Evolutionary conservation across 64 coral and sea anemone genomes (phyloP), one percentile per base, ranked within the genome.

Genomic region (Pocillopora damicornis): DNA sequence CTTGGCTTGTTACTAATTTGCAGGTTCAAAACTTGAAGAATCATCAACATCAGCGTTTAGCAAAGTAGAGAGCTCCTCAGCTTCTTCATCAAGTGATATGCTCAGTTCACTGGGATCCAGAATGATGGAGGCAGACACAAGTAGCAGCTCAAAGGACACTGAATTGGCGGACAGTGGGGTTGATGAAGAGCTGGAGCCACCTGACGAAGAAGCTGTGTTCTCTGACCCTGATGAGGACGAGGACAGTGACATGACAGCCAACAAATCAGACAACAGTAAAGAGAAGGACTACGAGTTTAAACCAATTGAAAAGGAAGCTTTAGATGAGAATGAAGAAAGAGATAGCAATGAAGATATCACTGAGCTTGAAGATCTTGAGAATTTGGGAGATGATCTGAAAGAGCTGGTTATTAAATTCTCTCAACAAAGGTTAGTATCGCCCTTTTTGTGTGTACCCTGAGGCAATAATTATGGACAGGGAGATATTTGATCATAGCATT

Each of bases 141-240:
- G 81, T 26, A 89, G 87, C 37, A 84, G 79, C 68, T 61, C 60
- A 57, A 93, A 93, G 15, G 93, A 87, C 15, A 80, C 51, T 86
- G 92, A 91, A 15, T 86, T 83, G 57, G 92, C 65, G 51, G 91
- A 95, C 65, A 99, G 89, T 88, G 90, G 92, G 12, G 89, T 94
- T n/a, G 92, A 92, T 82, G 96, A 94, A 35, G 92, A 93, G 68
- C 18, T 98, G 5, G 89, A 91, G 45, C 91, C 86, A n/a, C 87
- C 87, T 64, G 96, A 95, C 87, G 92, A 90, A 95, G 97, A 99
- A 83, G 97, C 97, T 13, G 83, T 93, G 9, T 99, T 99, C 76
- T 99, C 96, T 65, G 96, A 98, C 57, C 93, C 97, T 73, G 97
- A 99, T 66, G 97, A 99, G 20, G 97, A 99, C 15, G 93, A 92